Evolutionary conservation across 2,113 vertebrate species (phyloP), one percentile per base, ranked within the genome.

Genomic region (Peromyscus maniculatus): DNA sequence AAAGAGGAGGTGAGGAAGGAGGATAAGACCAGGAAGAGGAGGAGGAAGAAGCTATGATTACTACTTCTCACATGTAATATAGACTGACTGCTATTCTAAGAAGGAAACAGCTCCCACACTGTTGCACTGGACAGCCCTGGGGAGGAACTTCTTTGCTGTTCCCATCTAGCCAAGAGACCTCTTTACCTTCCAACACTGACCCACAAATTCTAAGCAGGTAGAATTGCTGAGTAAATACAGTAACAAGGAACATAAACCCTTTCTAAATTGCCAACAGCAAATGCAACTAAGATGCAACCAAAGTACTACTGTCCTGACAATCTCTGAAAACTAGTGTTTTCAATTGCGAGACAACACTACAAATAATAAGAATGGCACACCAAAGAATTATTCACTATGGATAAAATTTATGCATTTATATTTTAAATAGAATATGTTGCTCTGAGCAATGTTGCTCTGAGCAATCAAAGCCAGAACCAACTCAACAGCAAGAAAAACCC

Each of bases 201-300:
- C 5, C 43, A 13, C 82, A 72, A 75, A 12, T 66, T 39, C 66
- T 86, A 79, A 93, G 28, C 90, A 89, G 57, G 55, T 4, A 26
- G 28, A 79, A 43, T 72, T 91, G 84, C 79, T 75, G 90, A 55
- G 39, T 94, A 95, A 55, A 95, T 55, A 22, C 0, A 87, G 52
- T 97, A 87, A 79, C 17, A 90, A 83, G 46, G 96, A 98, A 79
- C 89, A 83, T 87, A 97, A 26, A 91, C 72, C 87, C 88, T 77
- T 52, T 87, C 11, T 87, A 96, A 94, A 49, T 49, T 49, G 52
- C 33, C 49, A 93, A 94, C n/a, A 84, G 86, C 55, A 62, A 13
- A 43, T 80, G 0, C 13, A 33, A 91, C 46, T 69, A 64, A 96
- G 92, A 66, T 26, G 15, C 43, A 89, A 84, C 43, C 31, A 67